Evolutionary conservation across 64 coral and sea anemone genomes (phyloP), one percentile per base, ranked within the genome.

Genomic region (Montipora foliosa): DNA sequence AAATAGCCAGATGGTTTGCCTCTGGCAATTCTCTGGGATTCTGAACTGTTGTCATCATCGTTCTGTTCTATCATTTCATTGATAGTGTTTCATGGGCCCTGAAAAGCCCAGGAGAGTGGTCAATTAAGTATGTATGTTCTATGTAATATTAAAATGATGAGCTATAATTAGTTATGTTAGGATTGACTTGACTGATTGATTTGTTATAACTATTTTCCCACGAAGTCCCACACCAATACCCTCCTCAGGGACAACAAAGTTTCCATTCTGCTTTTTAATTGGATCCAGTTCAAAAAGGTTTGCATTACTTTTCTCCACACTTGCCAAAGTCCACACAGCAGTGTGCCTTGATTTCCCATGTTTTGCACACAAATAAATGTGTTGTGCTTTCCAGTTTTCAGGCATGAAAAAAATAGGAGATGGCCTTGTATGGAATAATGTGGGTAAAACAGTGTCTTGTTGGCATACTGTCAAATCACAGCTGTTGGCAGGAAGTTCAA

Each of bases 291-390:
- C 97, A 92, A 88, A 55, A 68, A 99, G 95, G 79, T 99, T 99
- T 74, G 50, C 85, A 89, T 96, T 99, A 64, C 97, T 99, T 50
- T 94, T 80, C 72, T 87, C 85, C 4, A 99, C 17, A 45, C 55
- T 74, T 1, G 79, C 76, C 24, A 90, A 79, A 58, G 91, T 49
- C 97, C 97, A 99, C 11, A 99, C 61, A 64, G 81, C 97, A 67
- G 74, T 90, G 74, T 99, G 94, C 37, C 89, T 93, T 69, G 97
- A 99, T 67, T 99, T 99, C 15, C 94, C 88, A 55, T 99, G 97
- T 25, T 90, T 95, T 3, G 86, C 89, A 81, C 95, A 79, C 17
- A 99, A 83, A 17, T 94, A 80, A 55, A 92, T 67, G 74, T 89
- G 80, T 22, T 70, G n/a, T 49, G 49, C 52, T 44, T 79, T 89